Conservation (phyloP, 2,113 vertebrate genomes). For the Eolophus roseicapilla region DNA sequence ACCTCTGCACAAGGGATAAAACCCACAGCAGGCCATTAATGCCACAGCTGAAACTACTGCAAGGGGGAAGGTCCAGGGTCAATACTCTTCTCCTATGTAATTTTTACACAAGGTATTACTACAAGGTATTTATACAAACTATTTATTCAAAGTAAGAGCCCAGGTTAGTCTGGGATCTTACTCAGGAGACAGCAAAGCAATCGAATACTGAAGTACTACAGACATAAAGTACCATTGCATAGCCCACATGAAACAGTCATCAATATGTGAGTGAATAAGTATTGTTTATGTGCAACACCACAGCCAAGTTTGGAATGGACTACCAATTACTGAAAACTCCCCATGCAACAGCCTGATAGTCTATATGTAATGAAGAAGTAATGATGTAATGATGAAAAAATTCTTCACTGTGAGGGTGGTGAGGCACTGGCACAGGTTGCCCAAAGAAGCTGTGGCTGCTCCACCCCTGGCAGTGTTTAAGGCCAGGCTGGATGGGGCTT, state of each 20-base stretch:
- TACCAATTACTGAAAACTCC: not conserved
- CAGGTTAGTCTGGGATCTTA: not conserved
- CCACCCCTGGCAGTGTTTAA: not conserved
- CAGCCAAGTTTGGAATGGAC: not conserved
- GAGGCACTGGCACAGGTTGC: not conserved
- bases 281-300: not conserved
- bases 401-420: not conserved
- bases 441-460: not conserved
- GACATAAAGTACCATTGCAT: not conserved
- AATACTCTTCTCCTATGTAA: not conserved
- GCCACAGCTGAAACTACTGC: not conserved
- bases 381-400: not conserved
- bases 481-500: not conserved
- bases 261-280: not conserved
- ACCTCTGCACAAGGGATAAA: not conserved
- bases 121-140: not conserved
- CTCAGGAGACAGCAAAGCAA: not conserved
- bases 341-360: not conserved
- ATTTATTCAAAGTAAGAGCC: not conserved
- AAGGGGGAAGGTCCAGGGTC: not conserved
- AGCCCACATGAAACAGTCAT: not conserved
- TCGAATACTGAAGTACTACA: not conserved
- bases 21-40: not conserved
- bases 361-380: not conserved
- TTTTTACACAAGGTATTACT: not conserved